A percentile compares a stretch with the other conserved stretches of the same genome.
Evolutionary conservation across 2,797 vertebrate genomes (phyloP).

Genomic region (Acipenser transmontanus): DNA sequence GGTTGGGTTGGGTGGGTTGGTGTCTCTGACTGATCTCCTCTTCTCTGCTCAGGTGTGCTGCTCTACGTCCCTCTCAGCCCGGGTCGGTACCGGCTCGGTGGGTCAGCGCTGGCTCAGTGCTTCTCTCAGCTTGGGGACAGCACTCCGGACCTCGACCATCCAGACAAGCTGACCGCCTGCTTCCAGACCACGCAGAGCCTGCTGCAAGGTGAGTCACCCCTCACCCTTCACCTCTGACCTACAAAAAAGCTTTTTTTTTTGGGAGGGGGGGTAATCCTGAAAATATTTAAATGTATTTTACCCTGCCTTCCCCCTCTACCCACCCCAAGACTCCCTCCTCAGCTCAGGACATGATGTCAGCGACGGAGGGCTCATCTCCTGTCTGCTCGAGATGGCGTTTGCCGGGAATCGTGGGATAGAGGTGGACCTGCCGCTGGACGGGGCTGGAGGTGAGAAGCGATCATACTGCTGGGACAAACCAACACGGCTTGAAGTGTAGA

Average conservation of each 20-base stretch:
- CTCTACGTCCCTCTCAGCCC: conserved; percentile 73
- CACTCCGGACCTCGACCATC: conserved; percentile 73
- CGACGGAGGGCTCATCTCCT: conserved; percentile 80
- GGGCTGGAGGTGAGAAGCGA: conserved; percentile 43
- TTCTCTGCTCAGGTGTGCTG: conserved; percentile 58
- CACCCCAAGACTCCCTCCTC: conserved; percentile 57
- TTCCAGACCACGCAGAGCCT: conserved; percentile 76
- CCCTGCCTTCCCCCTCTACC: neutral
- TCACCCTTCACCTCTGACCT: neutral
- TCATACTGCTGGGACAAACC: no score
- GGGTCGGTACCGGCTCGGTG: conserved; percentile 71
- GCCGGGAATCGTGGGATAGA: conserved; percentile 81
- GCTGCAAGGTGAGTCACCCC: conserved; percentile 54
- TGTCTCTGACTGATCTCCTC: conserved; percentile 6
- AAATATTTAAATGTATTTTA: neutral
- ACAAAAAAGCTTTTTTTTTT: no score
- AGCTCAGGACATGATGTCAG: conserved; percentile 87
- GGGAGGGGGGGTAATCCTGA: no score
- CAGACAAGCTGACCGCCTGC: conserved; percentile 58
- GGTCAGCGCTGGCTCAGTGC: conserved; percentile 83
- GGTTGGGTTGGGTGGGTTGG: neutral
- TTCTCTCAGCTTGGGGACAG: conserved; percentile 76
- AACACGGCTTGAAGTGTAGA: no score
- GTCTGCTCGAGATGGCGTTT: conserved; percentile 86
- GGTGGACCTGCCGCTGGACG: conserved; percentile 54